Base-by-base conservation (phyloP, 2,797 vertebrate species). In the Tragopan temminckii region DNA sequence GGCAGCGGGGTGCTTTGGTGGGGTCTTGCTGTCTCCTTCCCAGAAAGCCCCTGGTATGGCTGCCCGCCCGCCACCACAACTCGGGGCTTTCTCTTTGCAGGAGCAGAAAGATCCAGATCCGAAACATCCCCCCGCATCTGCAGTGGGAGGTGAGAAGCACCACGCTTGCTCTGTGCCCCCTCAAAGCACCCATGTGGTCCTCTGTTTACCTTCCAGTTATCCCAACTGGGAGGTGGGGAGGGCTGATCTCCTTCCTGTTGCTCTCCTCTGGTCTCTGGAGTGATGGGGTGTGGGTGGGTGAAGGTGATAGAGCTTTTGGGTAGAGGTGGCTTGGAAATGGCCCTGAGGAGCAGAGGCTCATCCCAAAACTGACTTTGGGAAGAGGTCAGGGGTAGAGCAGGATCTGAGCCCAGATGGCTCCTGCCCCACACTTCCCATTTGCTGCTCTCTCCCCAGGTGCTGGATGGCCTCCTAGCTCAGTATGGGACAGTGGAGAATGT, bases 21-120 rank as follows among this genome's bases (percentile, higher is more conserved):
- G 7, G 57, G 31, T 67, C 8, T 82, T 36, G 2, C 3, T 5
- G 0, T 31, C 57, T 13, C 25, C 24, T 63, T 24, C 35, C 64
- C 8, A 1, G 18, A 50, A 81, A 64, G 36, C 42, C 16, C 23
- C 69, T 5, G 4, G 17, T 11, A 62, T 31, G 27, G 17, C 59
- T 79, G 16, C 62, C 27, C 9, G 14, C 31, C 66, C 11, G 2
- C 18, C 38, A 63, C 53, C 64, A 29, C 91, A 16, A 95, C 69
- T 59, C 2, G 0, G 85, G 63, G 38, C 92, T 94, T 94, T 97
- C 27, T 97, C 79, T 98, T 98, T 96, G 96, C 98, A 99, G 99
- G 98, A 99, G 99, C 98, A 98, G 99, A 95, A 99, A 99, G 98
- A 99, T 99, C 97, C 99, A 99, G 98, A 99, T 99, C 97, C 98